A percentile compares a stretch with the other conserved stretches of the same genome.
Conservation (phyloP, 2,797 vertebrate species). For the Kryptopterus vitreolus region DNA sequence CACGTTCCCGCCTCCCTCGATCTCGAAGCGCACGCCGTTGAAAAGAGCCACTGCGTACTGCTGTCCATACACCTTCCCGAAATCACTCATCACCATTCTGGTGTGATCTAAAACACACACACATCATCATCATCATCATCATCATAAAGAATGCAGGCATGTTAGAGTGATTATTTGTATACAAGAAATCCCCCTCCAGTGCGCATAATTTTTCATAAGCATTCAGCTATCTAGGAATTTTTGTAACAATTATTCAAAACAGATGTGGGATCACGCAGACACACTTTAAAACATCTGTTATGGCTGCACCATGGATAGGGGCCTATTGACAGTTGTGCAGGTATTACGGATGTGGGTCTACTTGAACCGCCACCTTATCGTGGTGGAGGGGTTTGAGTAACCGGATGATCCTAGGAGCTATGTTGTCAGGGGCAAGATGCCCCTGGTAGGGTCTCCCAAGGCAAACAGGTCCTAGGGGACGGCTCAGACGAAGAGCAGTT, state of each 20-base stretch:
- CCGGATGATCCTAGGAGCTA: too few species aligned
- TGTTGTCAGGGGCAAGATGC: too few species aligned
- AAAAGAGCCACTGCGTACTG: conserved; percentile 92
- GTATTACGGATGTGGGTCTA: not conserved
- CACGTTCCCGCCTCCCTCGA: conserved; percentile 80
- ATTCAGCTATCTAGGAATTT: not conserved
- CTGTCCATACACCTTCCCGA: conserved; percentile 79
- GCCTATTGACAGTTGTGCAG: not conserved
- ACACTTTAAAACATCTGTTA: not conserved
- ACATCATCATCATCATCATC: too few species aligned
- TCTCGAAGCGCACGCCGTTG: conserved; percentile 89
- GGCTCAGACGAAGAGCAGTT: too few species aligned
- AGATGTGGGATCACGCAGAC: not conserved
- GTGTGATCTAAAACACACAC: conserved; percentile 75
- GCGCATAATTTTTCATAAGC: not conserved
- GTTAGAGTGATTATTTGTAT: not conserved
- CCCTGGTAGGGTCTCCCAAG: too few species aligned
- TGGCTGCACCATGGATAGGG: not conserved
- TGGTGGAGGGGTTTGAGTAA: too few species aligned
- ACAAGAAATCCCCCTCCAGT: not conserved
- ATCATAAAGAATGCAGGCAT: not conserved
- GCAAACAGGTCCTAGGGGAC: too few species aligned
- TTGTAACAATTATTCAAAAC: conserved; percentile 5
- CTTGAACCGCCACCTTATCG: too few species aligned
- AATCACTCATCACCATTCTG: conserved; percentile 78